Percentiles rank a stretch among this genome's conserved stretches.
phyloP scores from a whole-genome alignment of 2,797 vertebrate species.

The Cyclopterus lumpus region DNA sequence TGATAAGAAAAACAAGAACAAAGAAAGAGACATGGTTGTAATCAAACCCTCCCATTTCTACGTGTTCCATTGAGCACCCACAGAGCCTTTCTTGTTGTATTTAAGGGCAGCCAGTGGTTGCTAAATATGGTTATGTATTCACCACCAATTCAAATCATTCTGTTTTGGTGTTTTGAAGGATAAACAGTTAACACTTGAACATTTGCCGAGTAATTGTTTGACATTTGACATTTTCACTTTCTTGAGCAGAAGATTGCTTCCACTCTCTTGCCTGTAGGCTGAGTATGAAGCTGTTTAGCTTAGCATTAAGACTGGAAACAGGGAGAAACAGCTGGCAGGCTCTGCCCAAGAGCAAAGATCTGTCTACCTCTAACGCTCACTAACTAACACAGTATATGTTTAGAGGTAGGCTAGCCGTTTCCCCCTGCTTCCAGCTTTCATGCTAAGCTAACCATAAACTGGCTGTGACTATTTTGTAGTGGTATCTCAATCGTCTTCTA shows the following conservation, averaged over 20 bases:
- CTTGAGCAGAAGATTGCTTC: neutral
- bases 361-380: neutral
- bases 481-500: neutral
- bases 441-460: neutral
- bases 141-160: neutral
- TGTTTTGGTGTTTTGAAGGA: neutral
- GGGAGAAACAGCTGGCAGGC: neutral
- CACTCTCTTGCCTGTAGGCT: neutral
- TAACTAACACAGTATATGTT: neutral
- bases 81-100: conserved; percentile 23
- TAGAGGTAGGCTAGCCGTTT: neutral
- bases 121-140: conserved; percentile 28
- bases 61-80: conserved; percentile 14
- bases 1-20: conserved; percentile 34
- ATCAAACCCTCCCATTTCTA: conserved; percentile 17
- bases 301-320: neutral
- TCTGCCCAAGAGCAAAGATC: neutral
- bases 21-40: conserved; percentile 19
- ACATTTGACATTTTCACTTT: neutral
- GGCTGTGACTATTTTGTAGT: neutral
- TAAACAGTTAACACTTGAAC: neutral
- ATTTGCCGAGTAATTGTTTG: neutral
- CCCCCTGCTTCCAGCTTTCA: neutral
- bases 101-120: conserved; percentile 10
- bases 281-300: neutral